phyloP scores from a whole-genome alignment of 2,888 invertebrate species.

The Xanthorhoe designata region DNA sequence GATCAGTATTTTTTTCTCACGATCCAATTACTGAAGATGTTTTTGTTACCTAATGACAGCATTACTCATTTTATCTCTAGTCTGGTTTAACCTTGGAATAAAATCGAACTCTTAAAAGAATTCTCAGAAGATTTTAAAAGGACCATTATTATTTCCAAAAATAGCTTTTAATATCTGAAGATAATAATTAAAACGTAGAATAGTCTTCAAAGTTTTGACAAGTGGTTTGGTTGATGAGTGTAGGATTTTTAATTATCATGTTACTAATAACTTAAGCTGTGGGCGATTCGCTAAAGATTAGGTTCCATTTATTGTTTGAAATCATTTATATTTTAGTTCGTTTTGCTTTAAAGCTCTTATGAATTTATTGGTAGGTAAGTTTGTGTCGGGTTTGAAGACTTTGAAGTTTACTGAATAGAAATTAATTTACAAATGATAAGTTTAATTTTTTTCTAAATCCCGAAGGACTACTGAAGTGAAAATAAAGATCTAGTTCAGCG shows the following conservation, averaged over 20 bases:
- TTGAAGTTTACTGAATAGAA: too few relatives aligned
- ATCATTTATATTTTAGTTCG: slow-evolving; percentile 2
- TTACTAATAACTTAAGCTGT: slow-evolving; percentile 7
- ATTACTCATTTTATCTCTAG: slow-evolving; percentile 46
- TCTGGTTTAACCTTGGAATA: slow-evolving; percentile 33
- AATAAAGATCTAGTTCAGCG: too few relatives aligned
- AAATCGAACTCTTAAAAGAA: slow-evolving; percentile 19
- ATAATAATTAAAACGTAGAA: slow-evolving; percentile 18
- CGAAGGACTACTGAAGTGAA: too few relatives aligned
- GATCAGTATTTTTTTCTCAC: slow-evolving; percentile 8
- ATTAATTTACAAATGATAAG: too few relatives aligned
- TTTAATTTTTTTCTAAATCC: too few relatives aligned
- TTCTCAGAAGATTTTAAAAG: slow-evolving; percentile 23
- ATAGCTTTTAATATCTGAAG: slow-evolving; percentile 14
- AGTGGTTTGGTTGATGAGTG: slow-evolving; percentile 27
- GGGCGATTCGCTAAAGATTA: slow-evolving; percentile 7
- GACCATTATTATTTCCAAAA: slow-evolving; percentile 19
- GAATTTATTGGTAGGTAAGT: too few relatives aligned
- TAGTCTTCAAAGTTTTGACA: slow-evolving; percentile 15
- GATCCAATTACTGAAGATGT: slow-evolving; percentile 15
- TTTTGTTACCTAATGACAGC: slow-evolving; percentile 52
- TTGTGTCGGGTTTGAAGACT: too few relatives aligned
- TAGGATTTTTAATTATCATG: slow-evolving; percentile 23
- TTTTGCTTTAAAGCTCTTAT: background rate
- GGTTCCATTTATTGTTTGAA: background rate